Base-by-base conservation (phyloP, 2,797 vertebrate species). In the Sebastes vulpes region DNA sequence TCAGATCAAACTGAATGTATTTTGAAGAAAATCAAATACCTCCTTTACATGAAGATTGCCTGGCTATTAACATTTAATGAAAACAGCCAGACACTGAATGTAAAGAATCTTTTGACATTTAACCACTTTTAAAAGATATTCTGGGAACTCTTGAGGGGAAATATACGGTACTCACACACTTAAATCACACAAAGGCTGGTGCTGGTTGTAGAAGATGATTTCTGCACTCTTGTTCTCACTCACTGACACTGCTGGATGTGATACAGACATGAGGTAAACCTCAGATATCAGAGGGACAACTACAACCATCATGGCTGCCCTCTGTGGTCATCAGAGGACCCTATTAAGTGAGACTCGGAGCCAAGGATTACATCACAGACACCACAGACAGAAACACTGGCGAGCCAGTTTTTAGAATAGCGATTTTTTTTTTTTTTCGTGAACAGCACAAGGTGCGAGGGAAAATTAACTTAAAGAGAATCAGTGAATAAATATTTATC, bases 1-100 rank as follows among this genome's bases (percentile, higher is more conserved):
- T 82, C 73, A 5, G 8, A 69, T 73, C 31, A 67, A 75, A 38
- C 9, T 74, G 76, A 88, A 90, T 87, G 77, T 88, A 83, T 75
- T 72, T 83, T 52, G 8, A 68, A 60, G 48, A 31, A 48, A 79
- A 75, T 75, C 9, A 59, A 70, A 90, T 87, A 88, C 69, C 70
- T 90, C 79, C 48, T 67, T 50, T 58, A 65, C 26, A 60, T 67
- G 25, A 73, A 61, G 28, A 65, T 16, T 23, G 52, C 61, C 4
- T 18, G 9, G 18, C 10, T 75, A 1, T 25, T 53, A 26, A 21
- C 4, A 12, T 50, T 20, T 42, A 21, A 25, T 16, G 20, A 61
- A 23, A 60, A 64, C 75, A 59, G 57, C 59, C 60, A 52, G 20
- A 66, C 38, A 53, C 21, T 81, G 82, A 86, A 90, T 88, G 84